Evolutionary conservation across 2,113 vertebrate genomes (phyloP).

Genomic region (Scalopus aquaticus): DNA sequence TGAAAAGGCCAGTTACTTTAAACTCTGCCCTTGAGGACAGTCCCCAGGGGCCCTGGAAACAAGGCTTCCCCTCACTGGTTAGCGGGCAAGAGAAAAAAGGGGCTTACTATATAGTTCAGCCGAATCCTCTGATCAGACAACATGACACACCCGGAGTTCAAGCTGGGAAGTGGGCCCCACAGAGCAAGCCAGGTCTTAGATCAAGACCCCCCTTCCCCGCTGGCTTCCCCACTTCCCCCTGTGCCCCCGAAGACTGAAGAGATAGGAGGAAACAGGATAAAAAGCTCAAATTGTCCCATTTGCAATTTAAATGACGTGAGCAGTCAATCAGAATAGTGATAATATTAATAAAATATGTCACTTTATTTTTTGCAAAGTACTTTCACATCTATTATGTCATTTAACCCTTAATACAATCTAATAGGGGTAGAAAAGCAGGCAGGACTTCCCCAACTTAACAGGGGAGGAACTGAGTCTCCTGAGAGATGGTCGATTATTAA

Average conservation of each 20-base stretch:
- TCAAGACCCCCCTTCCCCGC: neutral
- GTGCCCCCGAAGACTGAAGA: neutral
- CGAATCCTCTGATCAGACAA: neutral
- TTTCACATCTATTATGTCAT: neutral
- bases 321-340: neutral
- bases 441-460: neutral
- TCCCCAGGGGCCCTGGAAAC: neutral
- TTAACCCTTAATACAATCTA: neutral
- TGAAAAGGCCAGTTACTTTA: neutral
- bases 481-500: neutral
- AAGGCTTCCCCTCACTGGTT: neutral
- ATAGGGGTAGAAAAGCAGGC: neutral
- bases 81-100: neutral
- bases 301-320: neutral
- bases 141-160: neutral
- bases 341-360: conserved; percentile 6
- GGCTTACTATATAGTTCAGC: neutral
- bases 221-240: too few relatives aligned
- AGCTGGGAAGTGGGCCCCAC: neutral
- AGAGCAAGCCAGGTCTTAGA: neutral
- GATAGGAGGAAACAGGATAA: neutral
- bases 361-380: neutral
- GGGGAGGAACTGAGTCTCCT: neutral
- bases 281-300: neutral
- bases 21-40: neutral